phyloP scores from a whole-genome alignment of 2,797 vertebrate genomes.

The Enteromius treurensis region DNA sequence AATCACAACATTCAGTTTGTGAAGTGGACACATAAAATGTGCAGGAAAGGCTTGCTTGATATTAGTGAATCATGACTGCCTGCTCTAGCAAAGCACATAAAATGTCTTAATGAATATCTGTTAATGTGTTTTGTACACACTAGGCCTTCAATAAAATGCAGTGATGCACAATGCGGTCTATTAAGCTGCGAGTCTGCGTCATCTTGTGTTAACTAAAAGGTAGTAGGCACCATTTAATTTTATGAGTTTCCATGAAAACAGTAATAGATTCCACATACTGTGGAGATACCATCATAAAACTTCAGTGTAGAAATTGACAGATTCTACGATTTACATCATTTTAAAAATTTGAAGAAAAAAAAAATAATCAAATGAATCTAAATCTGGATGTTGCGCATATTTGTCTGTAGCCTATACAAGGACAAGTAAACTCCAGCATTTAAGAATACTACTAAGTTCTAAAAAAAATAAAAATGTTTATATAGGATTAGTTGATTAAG shows the following conservation, averaged over 20 bases:
- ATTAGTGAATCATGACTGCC: conserved; percentile 31
- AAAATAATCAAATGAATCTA: background rate
- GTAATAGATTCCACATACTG: conserved; percentile 25
- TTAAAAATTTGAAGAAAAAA: too few species aligned
- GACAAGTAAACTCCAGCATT: background rate
- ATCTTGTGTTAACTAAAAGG: conserved; percentile 45
- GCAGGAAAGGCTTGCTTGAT: background rate
- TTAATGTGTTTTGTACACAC: conserved; percentile 50
- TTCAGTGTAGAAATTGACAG: background rate
- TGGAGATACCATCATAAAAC: background rate
- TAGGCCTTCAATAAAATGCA: conserved; percentile 46
- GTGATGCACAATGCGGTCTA: conserved; percentile 30
- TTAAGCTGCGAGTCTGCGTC: conserved; percentile 48
- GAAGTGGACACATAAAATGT: background rate
- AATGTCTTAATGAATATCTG: conserved; percentile 53
- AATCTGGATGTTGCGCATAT: background rate
- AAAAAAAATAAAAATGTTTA: background rate
- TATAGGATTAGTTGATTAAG: background rate
- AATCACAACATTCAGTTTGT: background rate
- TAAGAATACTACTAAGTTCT: background rate
- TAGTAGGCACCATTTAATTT: conserved; percentile 46
- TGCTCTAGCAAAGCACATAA: conserved; percentile 36
- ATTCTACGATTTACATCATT: background rate
- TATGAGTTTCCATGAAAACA: conserved; percentile 50
- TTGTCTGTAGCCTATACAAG: background rate